Evolutionary conservation across 1,140 invertebrate genomes (phyloP), one percentile per base, ranked within the genome.

Genomic region (Papilio helenus): DNA sequence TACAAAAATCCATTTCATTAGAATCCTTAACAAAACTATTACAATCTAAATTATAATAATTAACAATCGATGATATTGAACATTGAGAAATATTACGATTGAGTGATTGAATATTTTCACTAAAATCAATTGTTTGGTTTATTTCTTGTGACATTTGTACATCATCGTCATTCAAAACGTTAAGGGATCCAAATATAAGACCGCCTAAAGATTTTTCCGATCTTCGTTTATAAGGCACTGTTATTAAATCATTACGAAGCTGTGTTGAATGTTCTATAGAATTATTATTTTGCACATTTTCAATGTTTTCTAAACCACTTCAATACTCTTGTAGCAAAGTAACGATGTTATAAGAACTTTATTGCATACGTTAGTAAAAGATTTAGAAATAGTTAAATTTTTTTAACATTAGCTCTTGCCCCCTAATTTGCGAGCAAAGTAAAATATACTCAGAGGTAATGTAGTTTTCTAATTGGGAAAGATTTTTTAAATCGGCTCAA

Each of bases 131-230:
- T 18, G 81, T 58, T 81, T 87, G 84, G 55, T 16, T 61, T 8
- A 79, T 7, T 61, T 82, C 84, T 42, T 85, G 80, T 0, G 82
- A 81, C 42, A 72, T 39, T 39, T 39, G 42, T 16, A 79, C 51
- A 12, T 87, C 79, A 10, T 89, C 88, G 20, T 89, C 87, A 39
- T 91, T 88, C 10, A 93, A 78, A 39, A 92, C 58, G 79, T 90
- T 89, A 23, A 88, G 77, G 12, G 89, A 87, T 72, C 81, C 82
- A 12, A 86, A 88, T 80, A 92, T 84, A 9, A 89, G 10, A 72
- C 87, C 85, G 14, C 86, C 82, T 74, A 90, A 79, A 16, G 65
- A 80, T 74, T 76, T 81, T 26, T 79, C 80, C 29, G 61, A 81
- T 79, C 79, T 83, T 77, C 81, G 81, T 68, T 77, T 55, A 76